These are phyloP conservation scores for Limnephilus lunatus DNA, from an alignment of 2,888 invertebrate species.

Conservation along the genomic window DNA sequence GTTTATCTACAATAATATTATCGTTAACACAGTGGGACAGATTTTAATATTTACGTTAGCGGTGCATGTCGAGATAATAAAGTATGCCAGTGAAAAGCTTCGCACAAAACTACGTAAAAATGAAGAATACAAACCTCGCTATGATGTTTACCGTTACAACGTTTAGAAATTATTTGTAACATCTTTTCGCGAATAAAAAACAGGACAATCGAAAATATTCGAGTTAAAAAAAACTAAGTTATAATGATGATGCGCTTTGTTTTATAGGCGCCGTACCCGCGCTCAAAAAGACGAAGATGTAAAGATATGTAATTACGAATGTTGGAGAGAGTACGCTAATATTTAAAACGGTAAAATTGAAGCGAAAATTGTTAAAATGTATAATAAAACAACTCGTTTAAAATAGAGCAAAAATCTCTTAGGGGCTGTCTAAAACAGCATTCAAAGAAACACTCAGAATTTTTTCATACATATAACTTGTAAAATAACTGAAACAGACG, in stretches of 20 bases:
- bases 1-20: background rate
- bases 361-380: too few species aligned
- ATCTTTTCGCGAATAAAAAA: conserved; percentile 10
- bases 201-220: background rate
- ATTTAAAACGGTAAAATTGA: too few species aligned
- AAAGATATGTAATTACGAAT: too few species aligned
- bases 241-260: background rate
- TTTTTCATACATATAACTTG: too few species aligned
- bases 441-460: too few species aligned
- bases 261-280: too few species aligned
- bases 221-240: background rate
- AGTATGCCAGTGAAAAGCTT: conserved; percentile 16
- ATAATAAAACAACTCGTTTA: too few species aligned
- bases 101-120: background rate
- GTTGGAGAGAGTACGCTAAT: too few species aligned
- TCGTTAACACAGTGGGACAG: conserved; percentile 4
- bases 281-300: too few species aligned
- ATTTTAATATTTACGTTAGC: background rate
- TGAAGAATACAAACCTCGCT: background rate
- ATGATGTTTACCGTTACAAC: conserved; percentile 12
- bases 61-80: conserved; percentile 2
- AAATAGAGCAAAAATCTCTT: too few species aligned
- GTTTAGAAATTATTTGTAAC: conserved; percentile 20
- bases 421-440: too few species aligned
- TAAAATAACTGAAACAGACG: too few species aligned